A percentile compares a stretch with the other conserved stretches of the same genome.
Evolutionary conservation across 2,888 invertebrate genomes (phyloP).

Genomic region (Herminia tarsipennalis): DNA sequence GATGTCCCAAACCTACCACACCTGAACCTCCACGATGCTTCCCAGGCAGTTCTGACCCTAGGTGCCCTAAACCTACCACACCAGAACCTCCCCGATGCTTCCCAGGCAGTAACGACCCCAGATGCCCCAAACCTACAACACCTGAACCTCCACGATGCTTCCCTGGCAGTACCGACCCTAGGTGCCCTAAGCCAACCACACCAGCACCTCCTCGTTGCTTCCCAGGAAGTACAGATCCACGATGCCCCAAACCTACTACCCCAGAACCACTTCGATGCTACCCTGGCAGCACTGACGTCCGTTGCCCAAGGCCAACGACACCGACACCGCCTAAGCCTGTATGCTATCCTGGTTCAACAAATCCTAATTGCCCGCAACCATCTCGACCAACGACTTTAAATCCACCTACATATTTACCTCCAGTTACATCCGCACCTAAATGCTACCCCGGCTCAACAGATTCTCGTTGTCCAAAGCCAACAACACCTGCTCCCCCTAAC

Average conservation of each 20-base stretch:
- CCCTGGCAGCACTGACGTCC: slow-evolving; percentile 10
- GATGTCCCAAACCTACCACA: slow-evolving; percentile 15
- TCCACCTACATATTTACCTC: slow-evolving; percentile 49
- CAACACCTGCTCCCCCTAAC: slow-evolving; percentile 14
- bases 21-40: slow-evolving; percentile 25
- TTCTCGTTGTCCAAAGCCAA: slow-evolving; percentile 30
- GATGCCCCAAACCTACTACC: slow-evolving; percentile 48
- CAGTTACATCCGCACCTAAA: slow-evolving; percentile 14
- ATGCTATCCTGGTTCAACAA: slow-evolving; percentile 51
- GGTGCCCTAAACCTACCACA: slow-evolving; percentile 43
- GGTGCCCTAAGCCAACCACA: slow-evolving; percentile 50
- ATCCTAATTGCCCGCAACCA: slow-evolving; percentile 61
- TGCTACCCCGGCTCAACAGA: slow-evolving; percentile 30
- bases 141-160: slow-evolving; percentile 47
- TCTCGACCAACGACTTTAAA: slow-evolving; percentile 50
- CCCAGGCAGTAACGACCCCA: slow-evolving; percentile 41
- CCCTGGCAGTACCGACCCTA: slow-evolving; percentile 54
- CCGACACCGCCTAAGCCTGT: slow-evolving; percentile 5
- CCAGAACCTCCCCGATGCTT: slow-evolving; percentile 40
- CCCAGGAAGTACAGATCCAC: slow-evolving; percentile 54
- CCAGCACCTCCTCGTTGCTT: slow-evolving; percentile 46
- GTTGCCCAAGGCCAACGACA: slow-evolving; percentile 15
- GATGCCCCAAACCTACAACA: slow-evolving; percentile 55
- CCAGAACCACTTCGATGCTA: slow-evolving; percentile 1
- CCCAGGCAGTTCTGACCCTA: slow-evolving; percentile 49